Base-by-base conservation (phyloP, 1,140 invertebrate genomes). In the Papilio glaucus region DNA sequence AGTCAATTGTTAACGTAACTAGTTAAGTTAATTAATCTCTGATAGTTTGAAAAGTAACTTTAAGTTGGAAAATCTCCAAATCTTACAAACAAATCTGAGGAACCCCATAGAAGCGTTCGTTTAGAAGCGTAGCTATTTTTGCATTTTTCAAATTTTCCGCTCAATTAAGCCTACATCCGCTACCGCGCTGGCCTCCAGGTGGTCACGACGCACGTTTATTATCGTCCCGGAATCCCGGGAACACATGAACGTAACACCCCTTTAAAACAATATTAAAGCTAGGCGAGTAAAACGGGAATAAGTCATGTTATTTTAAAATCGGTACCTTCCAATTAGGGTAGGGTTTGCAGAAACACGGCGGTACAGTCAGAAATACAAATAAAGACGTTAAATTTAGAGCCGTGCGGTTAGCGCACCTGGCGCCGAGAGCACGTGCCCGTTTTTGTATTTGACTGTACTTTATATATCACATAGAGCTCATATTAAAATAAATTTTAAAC, bases 331-430 rank as follows among this genome's bases (percentile, higher is more conserved):
- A 83, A 84, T 85, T 85, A 84, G 78, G 77, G 79, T 77, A 68
- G 72, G 74, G 77, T 79, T 80, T 75, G 80, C 78, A 78, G 72
- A 71, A 75, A 79, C 65, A 68, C 63, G 69, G 77, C 75, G 72
- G 86, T 85, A 87, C 88, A 88, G 83, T 86, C 85, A 69, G 72
- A 74, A 82, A 85, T 81, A 87, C 82, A 88, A 88, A 89, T 86
- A 88, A 90, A 91, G 82, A 87, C 79, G 86, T 88, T 89, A 87
- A 89, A 91, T 87, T 89, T 90, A 90, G 88, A 86, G 79, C 61
- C 76, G 79, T 82, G 86, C 80, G 86, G 86, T 84, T 65, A 73
- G 78, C 72, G 80, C 88, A 88, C 87, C 86, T 90, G 88, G 85
- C 84, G 85, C 80, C 76, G 70, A 57, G 63, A 74, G 74, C 82